phyloP scores from a whole-genome alignment of 2,888 invertebrate genomes.

The Drosophila mimetica region DNA sequence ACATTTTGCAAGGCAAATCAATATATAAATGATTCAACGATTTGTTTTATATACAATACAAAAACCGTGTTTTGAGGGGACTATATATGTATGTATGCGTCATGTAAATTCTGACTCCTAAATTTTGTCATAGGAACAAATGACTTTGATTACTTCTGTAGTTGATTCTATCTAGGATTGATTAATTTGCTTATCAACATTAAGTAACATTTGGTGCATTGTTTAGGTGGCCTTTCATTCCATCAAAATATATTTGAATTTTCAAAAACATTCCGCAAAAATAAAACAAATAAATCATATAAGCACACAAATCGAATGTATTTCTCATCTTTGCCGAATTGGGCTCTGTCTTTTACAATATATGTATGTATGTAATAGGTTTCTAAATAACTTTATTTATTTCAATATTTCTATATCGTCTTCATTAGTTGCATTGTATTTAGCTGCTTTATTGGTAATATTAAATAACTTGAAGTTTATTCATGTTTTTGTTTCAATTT shows the following conservation, averaged over 20 bases:
- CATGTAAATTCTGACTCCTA: conserved; percentile 1
- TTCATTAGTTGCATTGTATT: conserved; percentile 36
- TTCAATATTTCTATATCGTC: conserved; percentile 21
- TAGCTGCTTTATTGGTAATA: conserved; percentile 31
- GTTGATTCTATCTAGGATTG: conserved; percentile 31
- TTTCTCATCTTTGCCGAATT: conserved; percentile 30
- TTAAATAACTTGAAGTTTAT: conserved; percentile 72
- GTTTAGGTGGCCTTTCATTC: conserved; percentile 12
- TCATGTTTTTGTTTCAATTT: conserved; percentile 33
- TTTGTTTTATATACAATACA: conserved; percentile 32
- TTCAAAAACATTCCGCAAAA: conserved; percentile 11
- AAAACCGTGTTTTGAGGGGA: neutral
- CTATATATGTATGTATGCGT: conserved; percentile 2
- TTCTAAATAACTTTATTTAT: conserved; percentile 31
- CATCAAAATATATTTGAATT: conserved; percentile 26
- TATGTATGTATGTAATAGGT: conserved; percentile 16
- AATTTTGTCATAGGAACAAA: conserved; percentile 11
- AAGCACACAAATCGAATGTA: conserved; percentile 49
- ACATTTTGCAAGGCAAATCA: conserved; percentile 39
- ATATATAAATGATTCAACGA: conserved; percentile 16
- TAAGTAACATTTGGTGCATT: conserved; percentile 44
- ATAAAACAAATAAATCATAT: conserved; percentile 30
- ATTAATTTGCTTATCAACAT: conserved; percentile 13
- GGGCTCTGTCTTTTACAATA: conserved; percentile 44
- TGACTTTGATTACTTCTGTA: neutral